Conservation (phyloP, 1,140 invertebrate genomes). For the Cecropterus lyciades region DNA sequence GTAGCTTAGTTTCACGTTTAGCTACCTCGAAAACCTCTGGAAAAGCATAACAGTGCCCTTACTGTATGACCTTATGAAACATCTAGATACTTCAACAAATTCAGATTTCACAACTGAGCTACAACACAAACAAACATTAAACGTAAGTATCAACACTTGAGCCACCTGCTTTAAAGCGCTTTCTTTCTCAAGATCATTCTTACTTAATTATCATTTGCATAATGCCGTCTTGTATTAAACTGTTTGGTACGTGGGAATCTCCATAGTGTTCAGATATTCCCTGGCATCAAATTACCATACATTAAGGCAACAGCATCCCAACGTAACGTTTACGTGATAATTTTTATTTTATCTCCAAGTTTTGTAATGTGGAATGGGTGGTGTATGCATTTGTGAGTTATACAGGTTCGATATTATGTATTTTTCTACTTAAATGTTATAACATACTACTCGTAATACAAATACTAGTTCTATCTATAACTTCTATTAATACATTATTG, state of each 20-base stretch:
- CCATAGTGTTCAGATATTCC: slow-evolving; percentile 39
- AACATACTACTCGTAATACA: too few relatives aligned
- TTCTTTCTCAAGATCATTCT: slow-evolving; percentile 38
- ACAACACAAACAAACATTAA: slow-evolving; percentile 9
- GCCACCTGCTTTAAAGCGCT: slow-evolving; percentile 28
- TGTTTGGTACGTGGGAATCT: slow-evolving; percentile 42
- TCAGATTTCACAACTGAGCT: background rate
- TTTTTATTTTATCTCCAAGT: slow-evolving; percentile 43
- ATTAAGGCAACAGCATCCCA: slow-evolving; percentile 39
- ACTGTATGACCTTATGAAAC: too few relatives aligned
- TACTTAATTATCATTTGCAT: slow-evolving; percentile 50
- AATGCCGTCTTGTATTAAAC: slow-evolving; percentile 42
- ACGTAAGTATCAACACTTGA: slow-evolving; percentile 17
- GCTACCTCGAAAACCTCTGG: too few relatives aligned
- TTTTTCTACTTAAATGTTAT: background rate
- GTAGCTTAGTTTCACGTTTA: too few relatives aligned
- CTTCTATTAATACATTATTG: too few relatives aligned
- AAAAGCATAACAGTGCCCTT: too few relatives aligned
- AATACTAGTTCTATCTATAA: too few relatives aligned
- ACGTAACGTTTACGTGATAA: slow-evolving; percentile 40
- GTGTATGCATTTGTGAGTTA: slow-evolving; percentile 39
- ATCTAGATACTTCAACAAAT: background rate
- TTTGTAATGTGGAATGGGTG: slow-evolving; percentile 38
- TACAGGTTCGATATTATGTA: too few relatives aligned
- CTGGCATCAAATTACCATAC: slow-evolving; percentile 43